A percentile compares a stretch with the other conserved stretches of the same genome.
These are phyloP conservation scores for Drosophila dunni DNA, from an alignment of 1,140 invertebrate genomes.

Conservation along the genomic window DNA sequence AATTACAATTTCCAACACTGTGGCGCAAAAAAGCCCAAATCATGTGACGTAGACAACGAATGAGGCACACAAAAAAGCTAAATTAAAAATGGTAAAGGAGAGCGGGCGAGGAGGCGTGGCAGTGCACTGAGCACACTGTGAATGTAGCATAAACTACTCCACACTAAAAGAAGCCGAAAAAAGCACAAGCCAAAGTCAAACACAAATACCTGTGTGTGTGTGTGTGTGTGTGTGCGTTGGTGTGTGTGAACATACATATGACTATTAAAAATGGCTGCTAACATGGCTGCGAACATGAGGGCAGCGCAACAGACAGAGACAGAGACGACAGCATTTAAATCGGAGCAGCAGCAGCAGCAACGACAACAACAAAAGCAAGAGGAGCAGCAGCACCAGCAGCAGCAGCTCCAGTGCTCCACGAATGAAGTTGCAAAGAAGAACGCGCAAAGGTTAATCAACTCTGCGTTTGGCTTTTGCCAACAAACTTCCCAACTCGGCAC, in stretches of 20 bases:
- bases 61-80: neutral
- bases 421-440: conserved; percentile 81
- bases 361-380: conserved; percentile 27
- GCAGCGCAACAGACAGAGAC: conserved; percentile 71
- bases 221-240: conserved; percentile 7
- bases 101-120: conserved; percentile 34
- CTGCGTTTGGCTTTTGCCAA: conserved; percentile 56
- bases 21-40: conserved; percentile 21
- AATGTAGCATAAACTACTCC: conserved; percentile 47
- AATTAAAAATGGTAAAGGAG: conserved; percentile 2
- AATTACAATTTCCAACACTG: conserved; percentile 79
- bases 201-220: neutral
- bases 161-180: conserved; percentile 14
- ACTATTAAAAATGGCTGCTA: conserved; percentile 81
- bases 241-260: conserved; percentile 30
- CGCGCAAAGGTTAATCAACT: conserved; percentile 84
- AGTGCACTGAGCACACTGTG: conserved; percentile 42
- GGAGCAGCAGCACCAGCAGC: conserved; percentile 29
- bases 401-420: conserved; percentile 59
- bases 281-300: conserved; percentile 73
- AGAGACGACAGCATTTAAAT: conserved; percentile 71
- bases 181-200: conserved; percentile 8
- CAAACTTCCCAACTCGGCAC: conserved; percentile 47
- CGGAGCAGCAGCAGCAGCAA: conserved; percentile 55
- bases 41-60: conserved; percentile 16